Base-by-base conservation (phyloP, 2,888 invertebrate species). In the Aphidius colemani region DNA sequence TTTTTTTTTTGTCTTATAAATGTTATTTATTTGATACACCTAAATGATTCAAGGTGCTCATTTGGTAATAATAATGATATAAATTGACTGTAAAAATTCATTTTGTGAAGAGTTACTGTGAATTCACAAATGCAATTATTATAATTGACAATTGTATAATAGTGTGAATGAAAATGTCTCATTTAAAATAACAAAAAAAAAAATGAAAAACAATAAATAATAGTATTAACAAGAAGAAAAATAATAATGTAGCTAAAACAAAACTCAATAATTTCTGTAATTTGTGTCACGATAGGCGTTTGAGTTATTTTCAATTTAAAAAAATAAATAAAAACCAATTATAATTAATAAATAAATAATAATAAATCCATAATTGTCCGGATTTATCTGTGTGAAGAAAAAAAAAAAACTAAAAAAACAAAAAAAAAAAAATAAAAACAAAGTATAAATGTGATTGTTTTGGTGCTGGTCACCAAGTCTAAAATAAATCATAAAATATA, bases 381-480 rank as follows among this genome's bases (percentile, higher is more conserved):
- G 63, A 63, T 60, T 57, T 67, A 61, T 66, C 53, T 63, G 65
- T 61, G 51, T 67, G 61, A 65, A 65, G 30, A 57, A 61, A 48
- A 60, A 53, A 55, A 59, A 63, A 45, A 57, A 50, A 18, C 44
- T 39, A 61, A 64, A 53, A 61, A 64, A 40, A 46, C 61, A 10
- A 65, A 61, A 56, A 61, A 41, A 39, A 56, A 64, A 53, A 9
- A 18, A 64, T 45, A 41, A 64, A 48, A 45, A 30, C 10, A 45
- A 59, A 58, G 77, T 78, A 72, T 76, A 60, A 63, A 66, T 64
- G 60, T 68, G 66, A 46, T 65, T 68, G 78, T 78, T 70, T 78
- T 81, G 82, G 79, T 82, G 82, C 81, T 81, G 81, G 81, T 67
- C 81, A 80, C 77, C 81, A 78, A 79, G 75, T 70, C 59, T 73